phyloP scores from a whole-genome alignment of 2,888 invertebrate species.

The Melanotus villosus region DNA sequence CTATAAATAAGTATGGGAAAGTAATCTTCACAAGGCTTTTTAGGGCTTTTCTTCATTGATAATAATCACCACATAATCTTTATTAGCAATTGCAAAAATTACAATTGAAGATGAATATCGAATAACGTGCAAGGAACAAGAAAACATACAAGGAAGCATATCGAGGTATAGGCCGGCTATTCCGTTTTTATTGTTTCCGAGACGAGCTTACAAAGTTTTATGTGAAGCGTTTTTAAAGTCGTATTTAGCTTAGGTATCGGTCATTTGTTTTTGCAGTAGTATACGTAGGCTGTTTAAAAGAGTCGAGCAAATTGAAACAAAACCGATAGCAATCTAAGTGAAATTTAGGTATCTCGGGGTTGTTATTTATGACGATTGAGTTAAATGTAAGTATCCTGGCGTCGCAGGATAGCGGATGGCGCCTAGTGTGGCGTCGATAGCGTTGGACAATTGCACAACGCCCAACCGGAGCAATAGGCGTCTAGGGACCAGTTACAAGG shows the following conservation, averaged over 20 bases:
- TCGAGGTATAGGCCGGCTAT: too few relatives aligned
- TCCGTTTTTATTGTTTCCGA: too few relatives aligned
- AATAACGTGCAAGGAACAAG: too few relatives aligned
- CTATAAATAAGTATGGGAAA: too few relatives aligned
- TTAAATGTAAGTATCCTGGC: conserved; percentile 44
- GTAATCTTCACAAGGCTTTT: too few relatives aligned
- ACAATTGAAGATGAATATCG: too few relatives aligned
- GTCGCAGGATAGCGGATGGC: conserved; percentile 56
- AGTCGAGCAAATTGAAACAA: conserved; percentile 24
- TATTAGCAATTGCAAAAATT: too few relatives aligned
- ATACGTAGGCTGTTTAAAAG: conserved; percentile 11
- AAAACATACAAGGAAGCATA: too few relatives aligned
- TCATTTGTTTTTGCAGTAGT: conserved; percentile 16
- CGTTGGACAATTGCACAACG: conserved; percentile 65
- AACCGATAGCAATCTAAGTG: conserved; percentile 34
- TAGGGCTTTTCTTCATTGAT: too few relatives aligned
- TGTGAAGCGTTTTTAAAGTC: too few relatives aligned
- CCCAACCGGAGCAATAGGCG: conserved; percentile 67
- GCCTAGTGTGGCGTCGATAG: conserved; percentile 62
- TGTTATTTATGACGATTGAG: conserved; percentile 45
- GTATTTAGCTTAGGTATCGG: neutral
- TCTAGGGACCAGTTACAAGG: conserved; percentile 68
- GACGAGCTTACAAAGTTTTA: too few relatives aligned
- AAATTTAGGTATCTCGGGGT: conserved; percentile 33
- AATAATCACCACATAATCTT: too few relatives aligned